Evolutionary conservation across 2,113 vertebrate genomes (phyloP).

Genomic region (Agelaius phoeniceus): DNA sequence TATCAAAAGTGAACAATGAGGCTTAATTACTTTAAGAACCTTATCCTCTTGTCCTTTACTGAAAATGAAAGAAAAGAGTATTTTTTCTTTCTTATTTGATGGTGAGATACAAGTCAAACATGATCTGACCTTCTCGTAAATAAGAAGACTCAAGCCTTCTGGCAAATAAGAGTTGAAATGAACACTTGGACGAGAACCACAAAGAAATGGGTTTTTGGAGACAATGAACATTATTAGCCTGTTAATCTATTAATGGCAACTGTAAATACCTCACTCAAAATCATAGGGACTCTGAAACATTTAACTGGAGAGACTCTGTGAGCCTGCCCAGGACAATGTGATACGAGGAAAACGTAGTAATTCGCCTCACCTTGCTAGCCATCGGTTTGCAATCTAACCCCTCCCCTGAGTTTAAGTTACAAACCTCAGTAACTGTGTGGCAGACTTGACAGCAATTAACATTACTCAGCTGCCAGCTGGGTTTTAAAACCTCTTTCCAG

Average conservation of each 20-base stretch:
- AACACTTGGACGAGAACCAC: background rate
- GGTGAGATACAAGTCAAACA: background rate
- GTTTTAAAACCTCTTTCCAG: constrained; percentile 27
- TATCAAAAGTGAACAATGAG: background rate
- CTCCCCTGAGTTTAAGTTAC: constrained; percentile 27
- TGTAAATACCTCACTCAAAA: constrained; percentile 26
- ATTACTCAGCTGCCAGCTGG: constrained; percentile 26
- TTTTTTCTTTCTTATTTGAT: background rate
- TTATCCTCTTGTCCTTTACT: background rate
- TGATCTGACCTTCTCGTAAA: background rate
- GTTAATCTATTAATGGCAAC: constrained; percentile 18
- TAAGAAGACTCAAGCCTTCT: background rate
- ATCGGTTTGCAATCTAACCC: background rate
- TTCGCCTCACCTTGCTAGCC: constrained; percentile 15
- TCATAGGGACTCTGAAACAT: background rate
- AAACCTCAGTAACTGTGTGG: constrained; percentile 37
- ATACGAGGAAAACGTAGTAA: background rate
- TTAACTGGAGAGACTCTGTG: background rate
- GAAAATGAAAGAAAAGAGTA: background rate
- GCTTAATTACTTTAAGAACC: constrained; percentile 6
- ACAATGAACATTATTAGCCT: background rate
- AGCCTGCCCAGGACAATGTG: background rate
- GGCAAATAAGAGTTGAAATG: background rate
- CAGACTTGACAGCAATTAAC: constrained; percentile 57
- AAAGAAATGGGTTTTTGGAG: background rate